These are phyloP conservation scores for Mythimna vitellina DNA, from an alignment of 2,888 invertebrate genomes.

Conservation along the genomic window DNA sequence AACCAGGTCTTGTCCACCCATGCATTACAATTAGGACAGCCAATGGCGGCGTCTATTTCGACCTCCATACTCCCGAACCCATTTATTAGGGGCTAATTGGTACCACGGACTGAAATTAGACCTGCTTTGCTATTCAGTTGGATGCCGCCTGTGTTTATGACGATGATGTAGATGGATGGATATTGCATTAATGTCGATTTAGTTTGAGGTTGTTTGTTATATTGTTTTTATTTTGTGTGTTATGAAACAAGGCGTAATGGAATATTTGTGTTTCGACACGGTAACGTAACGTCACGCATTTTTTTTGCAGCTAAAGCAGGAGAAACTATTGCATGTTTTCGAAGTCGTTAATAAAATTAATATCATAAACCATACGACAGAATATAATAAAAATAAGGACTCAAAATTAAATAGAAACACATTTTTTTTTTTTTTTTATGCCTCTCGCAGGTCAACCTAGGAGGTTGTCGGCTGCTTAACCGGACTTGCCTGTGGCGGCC, in stretches of 20 bases:
- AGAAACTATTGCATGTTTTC: no score
- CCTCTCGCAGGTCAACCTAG: no score
- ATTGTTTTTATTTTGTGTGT: not conserved
- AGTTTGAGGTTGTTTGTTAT: not conserved
- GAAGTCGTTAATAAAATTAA: not conserved
- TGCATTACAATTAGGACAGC: slow-evolving; percentile 60
- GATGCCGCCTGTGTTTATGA: slow-evolving; percentile 29
- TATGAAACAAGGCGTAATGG: no score
- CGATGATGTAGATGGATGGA: not conserved
- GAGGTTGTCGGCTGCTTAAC: no score
- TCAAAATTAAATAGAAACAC: no score
- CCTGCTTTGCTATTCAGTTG: slow-evolving; percentile 69
- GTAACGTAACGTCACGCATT: no score
- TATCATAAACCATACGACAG: not conserved
- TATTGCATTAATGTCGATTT: slow-evolving; percentile 19
- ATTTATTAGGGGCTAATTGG: slow-evolving; percentile 80
- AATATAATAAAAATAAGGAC: not conserved
- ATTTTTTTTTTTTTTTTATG: no score
- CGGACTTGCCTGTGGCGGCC: no score
- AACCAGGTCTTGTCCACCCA: slow-evolving; percentile 36
- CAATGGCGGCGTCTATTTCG: slow-evolving; percentile 62
- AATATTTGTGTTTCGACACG: no score
- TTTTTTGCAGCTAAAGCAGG: no score
- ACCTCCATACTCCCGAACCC: slow-evolving; percentile 64
- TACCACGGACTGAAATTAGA: slow-evolving; percentile 73